Evolutionary conservation across 2,888 invertebrate species (phyloP).

Genomic region (Holacanthella duospinosa): DNA sequence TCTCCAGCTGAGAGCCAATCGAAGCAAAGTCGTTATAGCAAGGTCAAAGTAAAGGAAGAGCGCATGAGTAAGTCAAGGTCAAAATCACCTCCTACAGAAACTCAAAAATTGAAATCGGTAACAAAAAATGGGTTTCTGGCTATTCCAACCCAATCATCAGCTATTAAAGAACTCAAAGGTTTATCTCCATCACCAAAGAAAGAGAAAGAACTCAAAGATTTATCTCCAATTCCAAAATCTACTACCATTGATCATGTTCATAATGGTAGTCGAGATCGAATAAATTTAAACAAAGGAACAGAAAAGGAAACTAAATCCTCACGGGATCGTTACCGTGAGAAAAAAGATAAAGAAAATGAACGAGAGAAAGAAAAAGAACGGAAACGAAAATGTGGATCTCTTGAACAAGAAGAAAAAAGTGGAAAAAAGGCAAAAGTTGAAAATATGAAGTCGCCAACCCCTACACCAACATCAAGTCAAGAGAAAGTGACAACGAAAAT

Average conservation of each 20-base stretch:
- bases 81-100: not conserved
- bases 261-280: not conserved
- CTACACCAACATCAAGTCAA: not conserved
- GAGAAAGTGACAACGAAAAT: not conserved
- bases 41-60: conserved; percentile 1
- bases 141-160: too few relatives aligned
- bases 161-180: too few relatives aligned
- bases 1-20: not conserved
- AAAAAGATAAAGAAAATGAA: not conserved
- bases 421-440: conserved; percentile 4
- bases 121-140: not conserved
- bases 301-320: not conserved
- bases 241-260: not conserved
- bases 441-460: not conserved
- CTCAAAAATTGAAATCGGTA: not conserved
- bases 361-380: not conserved
- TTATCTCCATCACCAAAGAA: not conserved
- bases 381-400: not conserved
- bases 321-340: not conserved
- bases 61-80: not conserved
- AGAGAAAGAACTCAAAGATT: not conserved
- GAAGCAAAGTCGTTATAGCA: conserved; percentile 1
- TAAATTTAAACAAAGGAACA: not conserved
- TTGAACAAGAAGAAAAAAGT: conserved; percentile 4
- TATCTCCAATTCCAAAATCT: not conserved